These are phyloP conservation scores for Pentalonia nigronervosa DNA, from an alignment of 1,140 invertebrate genomes.

Conservation along the genomic window DNA sequence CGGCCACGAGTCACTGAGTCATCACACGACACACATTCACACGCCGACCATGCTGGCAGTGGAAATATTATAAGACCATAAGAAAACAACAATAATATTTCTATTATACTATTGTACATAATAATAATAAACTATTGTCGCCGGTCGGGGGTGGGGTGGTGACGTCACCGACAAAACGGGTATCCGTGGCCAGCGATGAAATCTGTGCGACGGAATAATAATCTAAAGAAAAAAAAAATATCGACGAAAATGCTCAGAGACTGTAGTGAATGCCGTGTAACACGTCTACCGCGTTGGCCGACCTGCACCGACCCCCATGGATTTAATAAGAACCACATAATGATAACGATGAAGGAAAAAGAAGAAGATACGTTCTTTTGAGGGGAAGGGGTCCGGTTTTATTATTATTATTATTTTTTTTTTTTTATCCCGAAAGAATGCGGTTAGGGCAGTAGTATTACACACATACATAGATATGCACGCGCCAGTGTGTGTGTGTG, in stretches of 20 bases:
- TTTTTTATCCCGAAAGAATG: constrained; percentile 37
- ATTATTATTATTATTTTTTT: constrained; percentile 36
- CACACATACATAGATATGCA: background rate
- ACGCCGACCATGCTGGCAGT: background rate
- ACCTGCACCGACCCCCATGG: background rate
- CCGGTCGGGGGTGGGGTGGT: background rate
- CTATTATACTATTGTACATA: background rate
- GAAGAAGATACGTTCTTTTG: background rate
- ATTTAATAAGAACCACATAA: background rate
- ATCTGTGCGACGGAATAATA: background rate
- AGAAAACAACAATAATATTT: background rate
- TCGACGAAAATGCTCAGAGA: background rate
- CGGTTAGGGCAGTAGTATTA: constrained; percentile 19
- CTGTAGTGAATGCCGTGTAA: background rate
- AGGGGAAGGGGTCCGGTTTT: background rate
- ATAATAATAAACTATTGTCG: background rate
- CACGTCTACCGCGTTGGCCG: background rate
- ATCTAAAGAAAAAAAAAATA: background rate
- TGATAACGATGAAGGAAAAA: background rate
- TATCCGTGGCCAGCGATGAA: background rate
- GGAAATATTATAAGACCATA: background rate
- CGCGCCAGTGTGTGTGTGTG: background rate
- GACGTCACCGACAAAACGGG: background rate
- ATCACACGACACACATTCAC: background rate
- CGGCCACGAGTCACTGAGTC: background rate